These are phyloP conservation scores for Sebastes nivosus DNA, from an alignment of 2,797 vertebrate genomes.

Conservation along the genomic window DNA sequence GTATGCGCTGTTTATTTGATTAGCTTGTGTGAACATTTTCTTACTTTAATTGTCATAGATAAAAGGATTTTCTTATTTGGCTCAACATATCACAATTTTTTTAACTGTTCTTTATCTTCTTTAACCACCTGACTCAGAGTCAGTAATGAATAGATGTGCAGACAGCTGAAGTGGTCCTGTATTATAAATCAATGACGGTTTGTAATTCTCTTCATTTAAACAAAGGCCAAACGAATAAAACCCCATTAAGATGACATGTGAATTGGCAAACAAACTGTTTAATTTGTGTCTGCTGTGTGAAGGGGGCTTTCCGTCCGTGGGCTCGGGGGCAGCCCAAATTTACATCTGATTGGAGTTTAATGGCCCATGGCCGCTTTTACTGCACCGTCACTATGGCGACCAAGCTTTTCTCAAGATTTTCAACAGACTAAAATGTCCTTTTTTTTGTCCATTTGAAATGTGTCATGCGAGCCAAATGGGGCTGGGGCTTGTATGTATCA, in stretches of 20 bases:
- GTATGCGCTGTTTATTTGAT: neutral
- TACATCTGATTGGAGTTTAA: slow-evolving; percentile 96
- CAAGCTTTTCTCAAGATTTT: slow-evolving; percentile 93
- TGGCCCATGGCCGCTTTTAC: slow-evolving; percentile 85
- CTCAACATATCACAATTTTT: slow-evolving; percentile 15
- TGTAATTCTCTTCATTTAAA: slow-evolving; percentile 89
- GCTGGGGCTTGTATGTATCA: slow-evolving; percentile 91
- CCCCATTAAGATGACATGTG: slow-evolving; percentile 92
- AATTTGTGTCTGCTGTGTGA: slow-evolving; percentile 86
- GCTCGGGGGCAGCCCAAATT: slow-evolving; percentile 85
- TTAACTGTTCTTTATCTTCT: slow-evolving; percentile 38
- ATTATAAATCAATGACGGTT: slow-evolving; percentile 91
- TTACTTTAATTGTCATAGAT: neutral
- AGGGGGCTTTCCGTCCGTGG: slow-evolving; percentile 76
- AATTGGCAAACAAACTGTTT: slow-evolving; percentile 95
- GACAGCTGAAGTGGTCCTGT: slow-evolving; percentile 84
- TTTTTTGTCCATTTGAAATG: slow-evolving; percentile 89
- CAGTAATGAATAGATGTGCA: slow-evolving; percentile 57
- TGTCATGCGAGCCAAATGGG: slow-evolving; percentile 87
- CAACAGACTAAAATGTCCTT: slow-evolving; percentile 89
- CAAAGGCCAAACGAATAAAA: slow-evolving; percentile 88
- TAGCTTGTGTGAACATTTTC: neutral
- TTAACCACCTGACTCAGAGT: slow-evolving; percentile 52
- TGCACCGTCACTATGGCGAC: slow-evolving; percentile 86
- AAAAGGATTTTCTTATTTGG: neutral